A percentile compares a stretch with the other conserved stretches of the same genome.
phyloP scores from a whole-genome alignment of 2,888 invertebrate genomes.

The Ectemnius continuus region DNA sequence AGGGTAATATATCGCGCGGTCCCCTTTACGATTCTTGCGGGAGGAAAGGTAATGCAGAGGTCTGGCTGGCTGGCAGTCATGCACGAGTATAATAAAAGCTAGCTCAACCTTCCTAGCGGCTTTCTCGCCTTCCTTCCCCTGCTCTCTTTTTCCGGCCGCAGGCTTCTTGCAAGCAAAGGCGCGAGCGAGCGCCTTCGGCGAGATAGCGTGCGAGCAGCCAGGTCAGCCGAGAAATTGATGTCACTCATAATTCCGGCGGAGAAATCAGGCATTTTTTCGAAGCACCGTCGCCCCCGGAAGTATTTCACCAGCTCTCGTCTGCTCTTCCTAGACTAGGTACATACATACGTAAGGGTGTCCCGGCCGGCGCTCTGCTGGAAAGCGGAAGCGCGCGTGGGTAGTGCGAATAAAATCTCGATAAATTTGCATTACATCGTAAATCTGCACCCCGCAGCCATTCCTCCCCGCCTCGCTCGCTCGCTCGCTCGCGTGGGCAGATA shows the following conservation, averaged over 20 bases:
- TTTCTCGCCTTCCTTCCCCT: slow-evolving; percentile 37
- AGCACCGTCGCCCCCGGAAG: neutral
- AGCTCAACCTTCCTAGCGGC: slow-evolving; percentile 40
- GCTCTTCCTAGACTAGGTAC: slow-evolving; percentile 3
- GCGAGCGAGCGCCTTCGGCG: slow-evolving; percentile 23
- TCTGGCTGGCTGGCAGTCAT: slow-evolving; percentile 24
- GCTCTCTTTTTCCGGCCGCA: slow-evolving; percentile 31
- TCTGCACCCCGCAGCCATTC: slow-evolving; percentile 47
- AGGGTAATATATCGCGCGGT: slow-evolving; percentile 58
- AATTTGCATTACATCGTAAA: slow-evolving; percentile 70
- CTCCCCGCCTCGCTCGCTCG: slow-evolving; percentile 43
- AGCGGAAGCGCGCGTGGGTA: slow-evolving; percentile 12
- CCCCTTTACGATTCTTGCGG: slow-evolving; percentile 63
- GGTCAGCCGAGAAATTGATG: slow-evolving; percentile 62
- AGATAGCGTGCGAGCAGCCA: slow-evolving; percentile 42
- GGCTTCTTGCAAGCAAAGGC: neutral
- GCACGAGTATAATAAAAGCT: slow-evolving; percentile 57
- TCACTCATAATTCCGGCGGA: slow-evolving; percentile 61
- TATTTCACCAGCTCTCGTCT: neutral
- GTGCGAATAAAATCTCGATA: slow-evolving; percentile 67
- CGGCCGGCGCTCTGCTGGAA: too few relatives aligned
- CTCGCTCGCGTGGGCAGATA: slow-evolving; percentile 13
- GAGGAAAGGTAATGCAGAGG: slow-evolving; percentile 53
- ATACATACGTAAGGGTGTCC: neutral
- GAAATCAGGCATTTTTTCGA: slow-evolving; percentile 60